Evolutionary conservation across 2,797 vertebrate species (phyloP).

Genomic region (Chelonia mydas): DNA sequence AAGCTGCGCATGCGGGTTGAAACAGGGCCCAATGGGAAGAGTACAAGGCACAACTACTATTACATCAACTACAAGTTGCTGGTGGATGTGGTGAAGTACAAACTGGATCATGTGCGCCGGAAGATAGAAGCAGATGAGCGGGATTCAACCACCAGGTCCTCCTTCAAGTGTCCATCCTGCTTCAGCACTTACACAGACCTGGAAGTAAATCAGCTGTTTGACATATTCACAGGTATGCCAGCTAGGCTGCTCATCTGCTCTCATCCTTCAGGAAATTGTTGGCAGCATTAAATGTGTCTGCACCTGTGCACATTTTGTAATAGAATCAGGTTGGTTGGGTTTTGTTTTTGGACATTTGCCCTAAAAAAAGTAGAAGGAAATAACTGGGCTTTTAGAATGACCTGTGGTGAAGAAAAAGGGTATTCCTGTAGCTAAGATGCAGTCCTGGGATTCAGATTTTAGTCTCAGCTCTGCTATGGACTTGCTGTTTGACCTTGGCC

Average conservation of each 20-base stretch:
- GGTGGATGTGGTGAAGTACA: slow-evolving; percentile 78
- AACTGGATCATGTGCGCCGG: slow-evolving; percentile 71
- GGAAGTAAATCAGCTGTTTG: slow-evolving; percentile 78
- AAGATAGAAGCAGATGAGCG: slow-evolving; percentile 76
- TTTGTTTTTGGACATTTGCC: not conserved
- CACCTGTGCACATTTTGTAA: fast-evolving
- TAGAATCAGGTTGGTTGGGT: not conserved
- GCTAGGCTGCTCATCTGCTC: not conserved
- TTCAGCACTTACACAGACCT: slow-evolving; percentile 73
- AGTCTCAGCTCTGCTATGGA: not conserved
- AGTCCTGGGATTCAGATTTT: not conserved
- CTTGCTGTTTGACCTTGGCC: not conserved
- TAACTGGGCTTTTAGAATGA: not conserved
- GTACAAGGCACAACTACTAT: slow-evolving; percentile 74
- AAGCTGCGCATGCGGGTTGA: slow-evolving; percentile 67
- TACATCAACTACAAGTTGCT: slow-evolving; percentile 80
- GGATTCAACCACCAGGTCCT: slow-evolving; percentile 69
- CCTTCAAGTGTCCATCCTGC: slow-evolving; percentile 77
- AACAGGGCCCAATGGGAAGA: slow-evolving; percentile 62
- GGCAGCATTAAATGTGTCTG: not conserved
- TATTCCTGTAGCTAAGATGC: fast-evolving
- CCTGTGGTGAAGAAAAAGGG: not conserved
- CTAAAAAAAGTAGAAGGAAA: not conserved
- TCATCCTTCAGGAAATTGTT: not conserved
- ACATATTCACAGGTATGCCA: slow-evolving; percentile 71